Evolutionary conservation across 2,888 invertebrate genomes (phyloP).

Genomic region (Meiosimyza decipiens): DNA sequence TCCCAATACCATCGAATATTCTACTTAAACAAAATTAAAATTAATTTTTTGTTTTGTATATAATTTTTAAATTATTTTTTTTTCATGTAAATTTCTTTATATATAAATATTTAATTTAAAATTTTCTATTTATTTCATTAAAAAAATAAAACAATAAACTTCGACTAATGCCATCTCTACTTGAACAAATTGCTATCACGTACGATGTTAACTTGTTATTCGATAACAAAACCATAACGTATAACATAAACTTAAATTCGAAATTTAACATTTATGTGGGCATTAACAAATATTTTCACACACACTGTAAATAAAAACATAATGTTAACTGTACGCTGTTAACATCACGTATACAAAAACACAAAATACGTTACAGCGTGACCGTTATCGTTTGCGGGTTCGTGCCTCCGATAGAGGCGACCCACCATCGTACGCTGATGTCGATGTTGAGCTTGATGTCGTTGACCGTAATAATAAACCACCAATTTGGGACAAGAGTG

Average conservation of each 20-base stretch:
- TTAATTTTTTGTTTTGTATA: background rate
- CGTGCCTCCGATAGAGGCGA: conserved; percentile 96
- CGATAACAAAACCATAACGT: background rate
- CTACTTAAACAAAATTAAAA: background rate
- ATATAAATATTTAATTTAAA: conserved; percentile 28
- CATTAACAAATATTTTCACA: background rate
- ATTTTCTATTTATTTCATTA: conserved; percentile 39
- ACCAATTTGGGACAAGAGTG: conserved; percentile 94
- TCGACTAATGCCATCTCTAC: conserved; percentile 19
- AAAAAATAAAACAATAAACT: conserved; percentile 38
- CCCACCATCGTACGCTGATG: conserved; percentile 92
- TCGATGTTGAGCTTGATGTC: conserved; percentile 97
- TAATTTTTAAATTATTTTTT: background rate
- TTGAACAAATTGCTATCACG: conserved; percentile 2
- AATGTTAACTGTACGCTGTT: background rate
- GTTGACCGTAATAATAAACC: conserved; percentile 99
- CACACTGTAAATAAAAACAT: background rate
- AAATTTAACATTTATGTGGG: background rate
- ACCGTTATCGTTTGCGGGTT: conserved; percentile 95
- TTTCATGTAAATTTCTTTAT: conserved; percentile 13
- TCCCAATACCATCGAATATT: background rate
- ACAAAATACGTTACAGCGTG: conserved; percentile 74
- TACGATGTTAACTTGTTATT: background rate
- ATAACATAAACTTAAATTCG: no score
- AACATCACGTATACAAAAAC: background rate